Evolutionary conservation across 2,888 invertebrate genomes (phyloP), one percentile per base, ranked within the genome.

Genomic region (Aphidoletes aphidimyza): DNA sequence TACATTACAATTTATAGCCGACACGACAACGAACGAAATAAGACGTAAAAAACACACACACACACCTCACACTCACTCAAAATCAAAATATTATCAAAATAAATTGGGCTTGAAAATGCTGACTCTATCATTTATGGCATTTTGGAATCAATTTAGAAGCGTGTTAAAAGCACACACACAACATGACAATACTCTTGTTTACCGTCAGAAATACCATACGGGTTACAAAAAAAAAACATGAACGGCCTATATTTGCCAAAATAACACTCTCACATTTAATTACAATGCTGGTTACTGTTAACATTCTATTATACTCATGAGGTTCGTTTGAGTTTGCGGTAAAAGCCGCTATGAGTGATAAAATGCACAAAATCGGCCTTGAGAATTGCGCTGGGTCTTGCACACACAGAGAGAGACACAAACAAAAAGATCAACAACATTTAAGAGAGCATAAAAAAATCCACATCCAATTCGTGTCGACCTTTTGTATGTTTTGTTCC

Each of bases 31-130:
- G 81, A 36, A 81, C 11, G 81, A 81, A 81, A 22, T 37, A 37
- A 81, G 36, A 37, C 36, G 8, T 3, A 19, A 36, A 36, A 19
- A 47, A 47, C 8, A 54, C n/a, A n/a, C n/a, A n/a, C n/a, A n/a
- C n/a, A n/a, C n/a, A n/a, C n/a, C n/a, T n/a, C n/a, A n/a, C n/a
- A n/a, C n/a, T n/a, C n/a, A n/a, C n/a, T n/a, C n/a, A 54, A 54
- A 5, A n/a, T 36, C 22, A 1, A 81, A 81, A 81, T 36, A 81
- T 81, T 81, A 81, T 81, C 36, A n/a, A 37, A 37, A 37, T 37
- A 81, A 81, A 81, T 81, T 81, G 81, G 22, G 81, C 81, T 81
- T 36, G 37, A 81, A 81, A 81, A 37, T 37, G 81, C n/a, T 81
- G 36, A 69, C 69, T 30, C 30, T 69, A 69, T 69, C 69, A 69